Conservation (phyloP, 2,888 invertebrate genomes). For the Trichopoda pennipes region DNA sequence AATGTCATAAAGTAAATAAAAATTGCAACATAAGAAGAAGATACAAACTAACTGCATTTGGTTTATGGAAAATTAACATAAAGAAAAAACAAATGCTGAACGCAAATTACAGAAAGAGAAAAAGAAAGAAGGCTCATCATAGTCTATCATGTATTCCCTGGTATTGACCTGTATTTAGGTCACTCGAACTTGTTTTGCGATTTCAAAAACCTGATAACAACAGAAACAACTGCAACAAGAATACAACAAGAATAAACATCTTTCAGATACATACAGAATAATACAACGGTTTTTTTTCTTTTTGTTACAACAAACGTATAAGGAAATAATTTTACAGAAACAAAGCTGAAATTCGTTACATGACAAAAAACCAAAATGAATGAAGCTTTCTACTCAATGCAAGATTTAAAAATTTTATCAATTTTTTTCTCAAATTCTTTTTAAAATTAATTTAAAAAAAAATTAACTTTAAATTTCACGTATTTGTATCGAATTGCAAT, state of each 20-base stretch:
- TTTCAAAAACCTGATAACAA: slow-evolving; percentile 57
- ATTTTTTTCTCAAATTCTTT: neutral
- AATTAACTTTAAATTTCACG: slow-evolving; percentile 16
- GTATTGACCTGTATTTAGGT: slow-evolving; percentile 78
- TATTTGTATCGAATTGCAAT: slow-evolving; percentile 8
- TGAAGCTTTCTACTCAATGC: neutral
- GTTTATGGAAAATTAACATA: slow-evolving; percentile 30
- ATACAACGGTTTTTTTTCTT: slow-evolving; percentile 36
- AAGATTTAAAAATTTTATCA: neutral
- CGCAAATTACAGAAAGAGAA: slow-evolving; percentile 27
- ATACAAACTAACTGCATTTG: slow-evolving; percentile 10
- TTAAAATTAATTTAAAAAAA: neutral
- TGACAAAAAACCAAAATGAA: neutral
- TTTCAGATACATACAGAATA: slow-evolving; percentile 26
- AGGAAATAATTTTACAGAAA: too few species aligned
- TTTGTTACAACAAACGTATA: slow-evolving; percentile 27
- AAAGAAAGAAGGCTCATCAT: slow-evolving; percentile 66
- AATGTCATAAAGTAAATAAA: slow-evolving; percentile 19
- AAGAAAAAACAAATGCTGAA: slow-evolving; percentile 19
- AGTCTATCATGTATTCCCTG: slow-evolving; percentile 73
- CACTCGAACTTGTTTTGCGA: slow-evolving; percentile 73
- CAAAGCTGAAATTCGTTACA: neutral
- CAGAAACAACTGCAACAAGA: slow-evolving; percentile 34
- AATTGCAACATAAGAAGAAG: slow-evolving; percentile 20
- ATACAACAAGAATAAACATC: slow-evolving; percentile 37